A percentile compares a stretch with the other conserved stretches of the same genome.
phyloP scores from a whole-genome alignment of 2,888 invertebrate species.

The Bimastos eiseni region DNA sequence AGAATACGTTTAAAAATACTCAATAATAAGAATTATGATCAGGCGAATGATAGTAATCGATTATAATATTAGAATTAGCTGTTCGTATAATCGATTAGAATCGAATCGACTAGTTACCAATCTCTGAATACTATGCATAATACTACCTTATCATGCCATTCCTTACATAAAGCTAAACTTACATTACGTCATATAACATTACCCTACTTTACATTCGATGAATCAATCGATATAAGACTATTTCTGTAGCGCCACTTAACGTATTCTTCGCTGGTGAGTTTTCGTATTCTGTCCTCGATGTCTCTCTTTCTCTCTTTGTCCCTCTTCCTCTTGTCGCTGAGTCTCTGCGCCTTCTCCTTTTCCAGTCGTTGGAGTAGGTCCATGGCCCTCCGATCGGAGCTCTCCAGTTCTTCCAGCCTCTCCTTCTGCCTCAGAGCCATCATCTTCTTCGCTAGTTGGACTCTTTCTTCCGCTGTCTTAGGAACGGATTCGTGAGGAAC shows the following conservation, averaged over 20 bases:
- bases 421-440: neutral
- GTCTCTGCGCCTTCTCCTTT: constrained; percentile 20
- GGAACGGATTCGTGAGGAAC: neutral
- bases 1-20: no score
- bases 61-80: no score
- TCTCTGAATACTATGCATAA: no score
- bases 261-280: neutral
- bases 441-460: constrained; percentile 24
- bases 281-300: neutral
- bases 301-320: neutral
- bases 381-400: neutral
- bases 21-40: no score
- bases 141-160: no score
- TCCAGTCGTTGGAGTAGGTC: constrained; percentile 20
- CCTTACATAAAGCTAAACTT: no score
- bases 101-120: no score
- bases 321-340: neutral
- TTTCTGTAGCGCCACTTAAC: neutral
- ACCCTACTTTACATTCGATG: neutral
- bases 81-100: no score
- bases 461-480: neutral
- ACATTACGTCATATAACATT: neutral
- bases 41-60: no score
- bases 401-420: neutral
- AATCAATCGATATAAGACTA: neutral